Base-by-base conservation (phyloP, 1,140 invertebrate genomes). In the Bombus pascuorum region DNA sequence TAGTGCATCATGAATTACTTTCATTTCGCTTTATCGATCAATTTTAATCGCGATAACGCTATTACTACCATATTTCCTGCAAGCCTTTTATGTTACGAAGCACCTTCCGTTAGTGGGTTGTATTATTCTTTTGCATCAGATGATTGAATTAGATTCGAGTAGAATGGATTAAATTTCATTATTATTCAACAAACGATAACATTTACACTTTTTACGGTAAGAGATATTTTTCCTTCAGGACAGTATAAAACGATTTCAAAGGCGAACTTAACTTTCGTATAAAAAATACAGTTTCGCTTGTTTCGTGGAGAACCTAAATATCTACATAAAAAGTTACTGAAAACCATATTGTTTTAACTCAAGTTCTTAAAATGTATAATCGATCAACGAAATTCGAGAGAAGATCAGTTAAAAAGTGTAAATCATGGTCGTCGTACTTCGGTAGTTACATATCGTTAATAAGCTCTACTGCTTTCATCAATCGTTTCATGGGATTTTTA, bases 391-490 rank as follows among this genome's bases (percentile, higher is more conserved):
- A 79, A 44, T 57, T 44, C 44, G 15, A 65, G 47, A 77, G 57
- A 6, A 37, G 3, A 18, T 12, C 25, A 18, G 25, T 34, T 4
- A 28, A 10, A 28, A 8, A 22, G 2, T 25, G 32, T 42, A 88
- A 83, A 84, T 78, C 72, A 80, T 89, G 87, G 82, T 32, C 44
- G 10, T 66, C 32, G 2, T 3, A 62, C 1, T 91, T 91, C n/a
- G 1, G 80, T 34, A 79, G 90, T 86, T 92, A 87, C 39, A 6
- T 28, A 4, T 83, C 87, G 0, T 25, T 93, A 25, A 91, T 93
- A 73, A 57, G 62, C 0, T 81, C 87, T 0, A 86, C 42, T 39
- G 79, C 90, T 9, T 73, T 74, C 4, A 1, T 93, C 3, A 81
- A 53, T 32, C 77, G 66, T 18, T 42, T 91, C 1, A 44, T 82